phyloP scores from a whole-genome alignment of 2,888 invertebrate genomes.

The Phalera bucephala region DNA sequence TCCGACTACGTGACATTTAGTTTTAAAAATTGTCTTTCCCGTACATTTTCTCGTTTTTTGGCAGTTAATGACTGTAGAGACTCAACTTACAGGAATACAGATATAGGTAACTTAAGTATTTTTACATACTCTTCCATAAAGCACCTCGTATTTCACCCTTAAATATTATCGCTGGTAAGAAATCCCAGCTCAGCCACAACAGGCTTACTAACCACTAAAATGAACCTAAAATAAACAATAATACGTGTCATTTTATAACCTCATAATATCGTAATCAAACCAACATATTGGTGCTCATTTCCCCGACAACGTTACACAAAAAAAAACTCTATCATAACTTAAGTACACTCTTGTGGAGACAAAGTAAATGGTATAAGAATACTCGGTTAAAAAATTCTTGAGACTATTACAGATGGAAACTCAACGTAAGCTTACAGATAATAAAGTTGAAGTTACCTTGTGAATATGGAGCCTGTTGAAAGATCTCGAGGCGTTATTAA shows the following conservation, averaged over 20 bases:
- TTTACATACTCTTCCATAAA: too few species aligned
- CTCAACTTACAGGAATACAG: too few species aligned
- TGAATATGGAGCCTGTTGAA: constrained; percentile 18
- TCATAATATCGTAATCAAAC: constrained; percentile 14
- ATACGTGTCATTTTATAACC: not conserved
- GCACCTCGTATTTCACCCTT: too few species aligned
- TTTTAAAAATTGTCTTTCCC: too few species aligned
- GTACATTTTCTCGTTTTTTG: too few species aligned
- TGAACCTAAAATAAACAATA: not conserved
- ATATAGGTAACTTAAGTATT: too few species aligned
- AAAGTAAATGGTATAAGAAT: constrained; percentile 29
- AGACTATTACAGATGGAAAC: constrained; percentile 12
- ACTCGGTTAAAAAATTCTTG: constrained; percentile 24
- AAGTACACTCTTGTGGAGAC: constrained; percentile 21
- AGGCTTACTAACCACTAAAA: too few species aligned
- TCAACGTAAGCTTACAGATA: constrained; percentile 26
- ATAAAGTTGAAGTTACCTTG: constrained; percentile 31
- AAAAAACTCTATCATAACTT: constrained; percentile 38
- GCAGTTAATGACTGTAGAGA: too few species aligned
- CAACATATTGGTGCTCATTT: constrained; percentile 25
- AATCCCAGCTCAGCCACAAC: too few species aligned
- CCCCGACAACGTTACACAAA: constrained; percentile 23
- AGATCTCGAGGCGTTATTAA: constrained; percentile 41
- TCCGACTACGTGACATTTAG: too few species aligned
- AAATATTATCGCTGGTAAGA: too few species aligned